Evolutionary conservation across 2,113 vertebrate species (phyloP), one percentile per base, ranked within the genome.

Genomic region (Malurus alboscapulatus): DNA sequence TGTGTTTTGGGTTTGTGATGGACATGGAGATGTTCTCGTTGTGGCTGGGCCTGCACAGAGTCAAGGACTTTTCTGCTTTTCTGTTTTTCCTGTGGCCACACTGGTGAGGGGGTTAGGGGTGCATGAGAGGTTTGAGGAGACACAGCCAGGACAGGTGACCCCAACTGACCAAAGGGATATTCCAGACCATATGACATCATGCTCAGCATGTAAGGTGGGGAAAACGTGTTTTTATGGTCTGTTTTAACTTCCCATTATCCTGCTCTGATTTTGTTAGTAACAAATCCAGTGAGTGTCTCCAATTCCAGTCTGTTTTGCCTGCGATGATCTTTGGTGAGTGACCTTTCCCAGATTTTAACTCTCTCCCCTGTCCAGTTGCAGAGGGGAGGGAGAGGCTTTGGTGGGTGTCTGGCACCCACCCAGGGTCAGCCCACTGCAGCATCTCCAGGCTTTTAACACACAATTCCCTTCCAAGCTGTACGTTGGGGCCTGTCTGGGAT

Each of bases 401-500:
- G 21, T 27, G 22, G 38, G 32, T 45, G 32, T 36, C 72, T 68
- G 53, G 62, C 54, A 68, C 14, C 62, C 45, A 53, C 45, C 14
- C 32, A 76, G 26, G 32, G 36, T 44, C 72, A 67, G 26, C 45
- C 44, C 53, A 67, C 7, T 54, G 50, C 45, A 69, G 36, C 44
- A 71, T 71, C 30, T 48, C 13, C 1, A 54, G 21, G 55, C 9
- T 50, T 83, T 77, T 38, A 78, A 84, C 17, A 34, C 6, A 20
- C 22, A 62, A 14, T 36, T 80, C 36, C 25, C 17, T 74, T 62
- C 53, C 38, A 29, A 18, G 55, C 20, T 2, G 3, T 36, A 21
- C 51, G n/a, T 0, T 42, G 17, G 47, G 34, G 16, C 25, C 62
- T 4, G 1, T 3, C 4, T 71, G 29, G 59, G 48, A 54, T 59